Evolutionary conservation across 2,797 vertebrate genomes (phyloP).

Genomic region (Enteromius afrohamiltoni): DNA sequence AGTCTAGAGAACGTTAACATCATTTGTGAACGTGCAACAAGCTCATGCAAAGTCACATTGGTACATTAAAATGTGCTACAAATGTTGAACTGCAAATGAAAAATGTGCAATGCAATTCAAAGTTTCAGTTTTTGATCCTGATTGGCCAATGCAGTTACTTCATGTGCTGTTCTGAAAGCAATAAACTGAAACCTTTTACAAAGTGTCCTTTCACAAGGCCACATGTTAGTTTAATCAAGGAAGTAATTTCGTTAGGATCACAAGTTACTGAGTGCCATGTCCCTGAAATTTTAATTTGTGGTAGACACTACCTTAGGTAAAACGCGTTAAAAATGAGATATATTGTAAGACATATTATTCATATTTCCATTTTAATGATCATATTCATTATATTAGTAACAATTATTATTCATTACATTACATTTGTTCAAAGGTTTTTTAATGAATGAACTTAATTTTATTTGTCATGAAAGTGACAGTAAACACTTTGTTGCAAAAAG

Average conservation of each 20-base stretch:
- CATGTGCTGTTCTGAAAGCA: neutral
- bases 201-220: neutral
- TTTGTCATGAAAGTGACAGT: neutral
- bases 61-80: conserved; percentile 1
- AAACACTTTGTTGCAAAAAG: neutral
- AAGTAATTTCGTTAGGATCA: neutral
- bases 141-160: neutral
- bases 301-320: neutral
- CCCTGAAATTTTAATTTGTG: neutral
- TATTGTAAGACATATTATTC: neutral
- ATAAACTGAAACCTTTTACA: neutral
- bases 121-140: neutral
- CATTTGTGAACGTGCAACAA: neutral
- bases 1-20: conserved; percentile 3
- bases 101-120: too few species aligned
- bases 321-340: neutral
- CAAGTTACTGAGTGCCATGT: neutral
- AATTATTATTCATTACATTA: neutral
- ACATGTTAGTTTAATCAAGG: neutral
- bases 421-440: neutral
- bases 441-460: too few species aligned
- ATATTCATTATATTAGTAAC: neutral
- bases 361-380: neutral
- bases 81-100: neutral
- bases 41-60: neutral